These are phyloP conservation scores for Silurus glanis DNA, from an alignment of 2,113 vertebrate genomes.

Conservation along the genomic window DNA sequence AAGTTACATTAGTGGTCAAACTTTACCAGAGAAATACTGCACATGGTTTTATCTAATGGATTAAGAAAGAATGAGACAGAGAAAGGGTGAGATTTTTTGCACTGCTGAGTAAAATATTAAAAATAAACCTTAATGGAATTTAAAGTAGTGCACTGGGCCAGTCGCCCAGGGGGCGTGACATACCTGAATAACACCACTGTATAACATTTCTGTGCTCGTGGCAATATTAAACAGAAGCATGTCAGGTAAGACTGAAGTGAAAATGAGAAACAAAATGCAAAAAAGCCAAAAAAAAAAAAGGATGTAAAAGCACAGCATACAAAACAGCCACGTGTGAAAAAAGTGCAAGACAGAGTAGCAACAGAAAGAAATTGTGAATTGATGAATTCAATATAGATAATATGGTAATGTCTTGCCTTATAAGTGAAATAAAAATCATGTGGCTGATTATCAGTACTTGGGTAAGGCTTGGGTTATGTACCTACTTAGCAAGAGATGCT, in stretches of 20 bases:
- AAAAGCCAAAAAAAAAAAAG: neutral
- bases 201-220: neutral
- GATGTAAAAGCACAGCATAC: neutral
- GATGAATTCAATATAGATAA: neutral
- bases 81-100: neutral
- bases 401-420: neutral
- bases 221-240: neutral
- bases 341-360: neutral
- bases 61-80: neutral
- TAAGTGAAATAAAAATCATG: neutral
- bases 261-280: neutral
- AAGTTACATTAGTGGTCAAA: neutral
- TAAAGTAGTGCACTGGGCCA: neutral
- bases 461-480: neutral
- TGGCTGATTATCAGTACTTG: neutral
- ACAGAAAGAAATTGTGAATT: neutral
- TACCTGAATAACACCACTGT: neutral
- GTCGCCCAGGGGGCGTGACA: neutral
- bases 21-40: neutral
- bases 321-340: neutral
- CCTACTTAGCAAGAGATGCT: neutral
- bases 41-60: neutral
- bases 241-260: neutral
- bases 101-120: neutral
- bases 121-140: neutral